A percentile compares a stretch with the other conserved stretches of the same genome.
Evolutionary conservation across 2,888 invertebrate species (phyloP).

Genomic region (Rotaria macrura): DNA sequence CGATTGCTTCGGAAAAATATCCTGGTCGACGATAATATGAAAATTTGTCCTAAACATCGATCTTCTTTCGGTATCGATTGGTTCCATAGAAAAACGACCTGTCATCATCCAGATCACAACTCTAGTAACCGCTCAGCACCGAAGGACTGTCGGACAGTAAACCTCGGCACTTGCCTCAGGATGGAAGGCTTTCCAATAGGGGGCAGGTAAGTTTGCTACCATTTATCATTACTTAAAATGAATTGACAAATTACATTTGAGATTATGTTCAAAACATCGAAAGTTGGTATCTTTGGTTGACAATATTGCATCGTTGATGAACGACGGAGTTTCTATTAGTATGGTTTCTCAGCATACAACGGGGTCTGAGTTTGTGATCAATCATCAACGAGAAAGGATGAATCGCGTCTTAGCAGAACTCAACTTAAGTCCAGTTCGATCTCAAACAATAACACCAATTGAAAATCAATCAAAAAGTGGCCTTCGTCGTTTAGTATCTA

Average conservation of each 20-base stretch:
- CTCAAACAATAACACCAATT: background rate
- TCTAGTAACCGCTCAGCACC: no score
- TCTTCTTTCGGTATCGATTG: no score
- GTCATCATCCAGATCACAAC: no score
- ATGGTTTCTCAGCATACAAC: no score
- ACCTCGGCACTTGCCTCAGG: no score
- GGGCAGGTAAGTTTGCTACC: no score
- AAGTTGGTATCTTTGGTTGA: background rate
- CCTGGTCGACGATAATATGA: no score
- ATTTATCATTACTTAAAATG: background rate
- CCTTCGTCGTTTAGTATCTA: background rate
- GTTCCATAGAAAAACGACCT: no score
- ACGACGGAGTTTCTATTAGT: background rate
- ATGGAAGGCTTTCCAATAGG: no score
- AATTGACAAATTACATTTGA: background rate
- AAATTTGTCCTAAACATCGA: no score
- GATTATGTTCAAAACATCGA: background rate
- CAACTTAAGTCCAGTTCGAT: background rate
- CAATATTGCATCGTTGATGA: background rate
- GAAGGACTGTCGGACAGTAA: no score
- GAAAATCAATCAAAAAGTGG: background rate
- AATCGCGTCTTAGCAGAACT: background rate
- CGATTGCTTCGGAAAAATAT: no score
- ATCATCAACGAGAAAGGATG: background rate
- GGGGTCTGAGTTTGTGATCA: background rate